phyloP scores from a whole-genome alignment of 2,797 vertebrate species.

The Valencia hispanica region DNA sequence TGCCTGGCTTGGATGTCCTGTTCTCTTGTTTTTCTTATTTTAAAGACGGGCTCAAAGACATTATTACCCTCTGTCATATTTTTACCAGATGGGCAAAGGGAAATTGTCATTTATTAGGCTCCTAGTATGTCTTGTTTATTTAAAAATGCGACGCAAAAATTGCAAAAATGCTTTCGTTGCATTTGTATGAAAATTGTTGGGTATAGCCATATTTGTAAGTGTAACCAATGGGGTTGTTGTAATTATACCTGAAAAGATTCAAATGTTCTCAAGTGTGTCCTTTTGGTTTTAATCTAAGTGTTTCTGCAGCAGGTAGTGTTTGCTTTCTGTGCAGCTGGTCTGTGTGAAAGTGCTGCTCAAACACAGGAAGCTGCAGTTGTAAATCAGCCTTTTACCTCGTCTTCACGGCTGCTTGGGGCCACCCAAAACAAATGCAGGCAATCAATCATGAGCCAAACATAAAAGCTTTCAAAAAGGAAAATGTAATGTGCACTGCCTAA shows the following conservation, averaged over 20 bases:
- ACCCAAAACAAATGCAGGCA: conserved; percentile 67
- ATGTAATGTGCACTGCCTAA: conserved; percentile 48
- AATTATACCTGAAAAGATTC: conserved; percentile 35
- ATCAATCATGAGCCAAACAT: conserved; percentile 74
- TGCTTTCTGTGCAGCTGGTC: conserved; percentile 65
- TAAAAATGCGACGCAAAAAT: not conserved
- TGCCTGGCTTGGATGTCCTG: no score
- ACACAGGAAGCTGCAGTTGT: conserved; percentile 70
- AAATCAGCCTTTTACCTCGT: conserved; percentile 74
- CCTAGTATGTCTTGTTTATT: not conserved
- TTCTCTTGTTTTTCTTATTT: not conserved
- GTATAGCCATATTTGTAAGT: not conserved
- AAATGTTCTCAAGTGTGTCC: conserved; percentile 20
- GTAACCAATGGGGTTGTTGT: conserved; percentile 30
- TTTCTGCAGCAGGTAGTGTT: conserved; percentile 57
- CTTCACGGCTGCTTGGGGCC: conserved; percentile 46
- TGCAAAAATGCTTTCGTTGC: not conserved
- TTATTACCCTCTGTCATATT: not conserved
- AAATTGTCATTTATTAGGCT: not conserved
- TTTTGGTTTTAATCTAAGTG: conserved; percentile 30
- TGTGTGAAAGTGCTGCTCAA: conserved; percentile 71
- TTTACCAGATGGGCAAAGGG: not conserved
- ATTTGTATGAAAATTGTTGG: not conserved
- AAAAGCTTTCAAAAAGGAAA: conserved; percentile 59
- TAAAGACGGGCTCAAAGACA: not conserved